Conservation (phyloP, 1,140 invertebrate species). For the Medauroidea extradentata region DNA sequence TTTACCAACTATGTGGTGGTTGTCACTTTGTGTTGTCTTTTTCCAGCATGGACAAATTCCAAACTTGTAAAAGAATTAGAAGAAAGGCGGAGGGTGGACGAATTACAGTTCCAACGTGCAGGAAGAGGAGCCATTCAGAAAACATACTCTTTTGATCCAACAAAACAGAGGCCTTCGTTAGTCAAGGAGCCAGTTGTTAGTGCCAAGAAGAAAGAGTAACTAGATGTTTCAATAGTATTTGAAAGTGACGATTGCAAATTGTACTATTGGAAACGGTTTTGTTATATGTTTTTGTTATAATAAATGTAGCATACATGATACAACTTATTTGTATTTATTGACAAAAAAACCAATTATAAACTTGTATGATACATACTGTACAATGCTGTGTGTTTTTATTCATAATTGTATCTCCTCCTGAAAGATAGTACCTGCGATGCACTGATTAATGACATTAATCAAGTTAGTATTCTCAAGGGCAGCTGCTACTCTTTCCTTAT, state of each 20-base stretch:
- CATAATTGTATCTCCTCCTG: too few species aligned
- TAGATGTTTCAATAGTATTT: too few species aligned
- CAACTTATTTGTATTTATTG: too few species aligned
- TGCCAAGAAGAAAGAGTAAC: constrained; percentile 13
- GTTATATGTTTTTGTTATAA: not conserved
- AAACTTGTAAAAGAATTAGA: constrained; percentile 73
- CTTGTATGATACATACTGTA: too few species aligned
- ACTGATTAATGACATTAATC: constrained; percentile 92
- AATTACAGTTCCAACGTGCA: constrained; percentile 73
- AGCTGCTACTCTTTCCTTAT: constrained; percentile 97
- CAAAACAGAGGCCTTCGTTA: constrained; percentile 35
- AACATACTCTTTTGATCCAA: constrained; percentile 85
- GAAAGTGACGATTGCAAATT: too few species aligned
- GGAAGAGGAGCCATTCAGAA: constrained; percentile 79
- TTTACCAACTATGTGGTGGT: too few species aligned
- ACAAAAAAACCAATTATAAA: too few species aligned
- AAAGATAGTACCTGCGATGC: constrained; percentile 47
- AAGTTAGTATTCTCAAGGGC: constrained; percentile 91
- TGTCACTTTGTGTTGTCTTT: too few species aligned
- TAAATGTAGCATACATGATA: not conserved
- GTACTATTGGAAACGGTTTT: too few species aligned
- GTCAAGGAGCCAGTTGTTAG: not conserved
- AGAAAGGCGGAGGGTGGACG: constrained; percentile 69
- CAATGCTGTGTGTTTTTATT: too few species aligned
- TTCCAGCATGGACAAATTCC: constrained; percentile 75